Conservation (phyloP, 2,113 vertebrate species). For the Jaculus jaculus region DNA sequence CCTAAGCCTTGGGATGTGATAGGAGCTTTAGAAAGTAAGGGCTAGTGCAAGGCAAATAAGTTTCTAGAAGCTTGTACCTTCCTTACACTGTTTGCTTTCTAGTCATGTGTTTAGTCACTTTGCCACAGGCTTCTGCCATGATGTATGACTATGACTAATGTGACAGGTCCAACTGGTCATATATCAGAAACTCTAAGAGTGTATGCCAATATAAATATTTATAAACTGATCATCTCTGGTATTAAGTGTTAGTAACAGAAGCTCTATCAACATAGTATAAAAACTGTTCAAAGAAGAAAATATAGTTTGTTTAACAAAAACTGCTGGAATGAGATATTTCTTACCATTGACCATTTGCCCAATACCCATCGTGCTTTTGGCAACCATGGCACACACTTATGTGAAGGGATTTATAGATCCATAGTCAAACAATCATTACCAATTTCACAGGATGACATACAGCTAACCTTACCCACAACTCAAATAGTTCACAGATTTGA, state of each 20-base stretch:
- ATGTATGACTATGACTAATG: too few relatives aligned
- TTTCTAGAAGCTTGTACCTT: too few relatives aligned
- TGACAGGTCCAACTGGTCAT: not conserved
- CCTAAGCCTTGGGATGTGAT: too few relatives aligned
- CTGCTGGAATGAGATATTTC: not conserved
- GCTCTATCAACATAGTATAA: not conserved
- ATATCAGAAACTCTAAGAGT: not conserved
- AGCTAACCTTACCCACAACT: not conserved
- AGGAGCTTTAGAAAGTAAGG: too few relatives aligned
- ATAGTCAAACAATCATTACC: too few relatives aligned
- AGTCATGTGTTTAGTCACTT: too few relatives aligned
- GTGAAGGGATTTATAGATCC: too few relatives aligned
- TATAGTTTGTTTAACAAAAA: not conserved
- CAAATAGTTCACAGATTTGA: not conserved
- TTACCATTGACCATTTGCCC: too few relatives aligned
- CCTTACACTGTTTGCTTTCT: not conserved
- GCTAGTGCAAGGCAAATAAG: too few relatives aligned
- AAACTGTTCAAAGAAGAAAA: not conserved
- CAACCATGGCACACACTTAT: too few relatives aligned
- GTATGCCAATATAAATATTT: not conserved
- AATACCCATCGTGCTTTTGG: too few relatives aligned
- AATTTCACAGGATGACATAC: too few relatives aligned
- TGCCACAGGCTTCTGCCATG: not conserved
- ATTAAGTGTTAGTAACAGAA: not conserved
- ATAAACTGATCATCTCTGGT: not conserved